These are phyloP conservation scores for Epicampocera succincta DNA, from an alignment of 2,888 invertebrate genomes.

Conservation along the genomic window DNA sequence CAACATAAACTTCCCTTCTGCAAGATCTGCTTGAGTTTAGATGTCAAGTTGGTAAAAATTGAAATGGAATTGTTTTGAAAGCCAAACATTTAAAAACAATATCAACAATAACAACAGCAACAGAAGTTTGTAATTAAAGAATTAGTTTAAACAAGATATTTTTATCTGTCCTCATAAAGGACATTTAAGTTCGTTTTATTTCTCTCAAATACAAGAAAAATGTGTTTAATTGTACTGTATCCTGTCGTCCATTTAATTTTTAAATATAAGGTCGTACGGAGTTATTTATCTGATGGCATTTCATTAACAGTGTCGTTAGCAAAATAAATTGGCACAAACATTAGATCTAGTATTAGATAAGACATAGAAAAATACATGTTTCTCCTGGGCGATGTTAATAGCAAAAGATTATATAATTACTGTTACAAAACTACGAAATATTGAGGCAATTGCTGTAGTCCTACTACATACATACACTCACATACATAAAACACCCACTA, in stretches of 20 bases:
- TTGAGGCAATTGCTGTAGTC: too few relatives aligned
- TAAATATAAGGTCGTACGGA: too few relatives aligned
- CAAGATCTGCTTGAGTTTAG: constrained; percentile 16
- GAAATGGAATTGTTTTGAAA: constrained; percentile 45
- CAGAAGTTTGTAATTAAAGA: constrained; percentile 41
- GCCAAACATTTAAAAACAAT: constrained; percentile 28
- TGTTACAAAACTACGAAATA: too few relatives aligned
- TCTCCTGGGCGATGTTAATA: too few relatives aligned
- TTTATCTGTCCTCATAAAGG: neutral
- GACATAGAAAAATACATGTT: too few relatives aligned
- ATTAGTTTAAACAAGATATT: constrained; percentile 42
- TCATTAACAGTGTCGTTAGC: too few relatives aligned
- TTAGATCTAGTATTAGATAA: too few relatives aligned
- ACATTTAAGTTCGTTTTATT: neutral
- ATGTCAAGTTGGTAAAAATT: constrained; percentile 51
- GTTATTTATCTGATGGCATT: too few relatives aligned
- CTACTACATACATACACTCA: too few relatives aligned
- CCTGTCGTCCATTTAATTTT: neutral
- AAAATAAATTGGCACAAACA: too few relatives aligned
- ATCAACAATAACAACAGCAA: constrained; percentile 1
- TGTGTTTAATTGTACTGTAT: neutral
- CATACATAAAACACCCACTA: too few relatives aligned
- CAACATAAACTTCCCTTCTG: neutral
- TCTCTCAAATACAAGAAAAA: neutral
- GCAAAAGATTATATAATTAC: too few relatives aligned